Conservation (phyloP, 2,113 vertebrate species). For the Oenanthe oenanthe region DNA sequence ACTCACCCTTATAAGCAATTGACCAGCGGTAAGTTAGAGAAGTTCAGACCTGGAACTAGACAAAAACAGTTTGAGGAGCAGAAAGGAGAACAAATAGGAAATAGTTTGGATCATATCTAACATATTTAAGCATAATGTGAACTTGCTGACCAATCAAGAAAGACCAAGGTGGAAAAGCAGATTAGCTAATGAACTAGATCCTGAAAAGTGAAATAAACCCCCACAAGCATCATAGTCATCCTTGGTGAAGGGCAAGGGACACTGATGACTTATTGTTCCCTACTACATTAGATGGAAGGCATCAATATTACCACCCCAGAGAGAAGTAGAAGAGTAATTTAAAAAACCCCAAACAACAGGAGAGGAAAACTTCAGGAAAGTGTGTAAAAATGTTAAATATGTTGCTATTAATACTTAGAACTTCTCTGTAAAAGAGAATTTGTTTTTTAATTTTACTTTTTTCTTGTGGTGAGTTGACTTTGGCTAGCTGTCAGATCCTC, state of each 20-base stretch:
- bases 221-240: neutral
- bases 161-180: neutral
- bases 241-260: neutral
- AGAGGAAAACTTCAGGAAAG: neutral
- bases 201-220: neutral
- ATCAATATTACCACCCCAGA: neutral
- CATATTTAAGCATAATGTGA: neutral
- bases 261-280: neutral
- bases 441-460: neutral
- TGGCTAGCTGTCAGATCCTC: neutral
- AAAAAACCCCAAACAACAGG: accelerated
- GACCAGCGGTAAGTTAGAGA: neutral
- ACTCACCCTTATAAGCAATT: neutral
- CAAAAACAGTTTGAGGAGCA: neutral
- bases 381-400: neutral
- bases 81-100: neutral
- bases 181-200: neutral
- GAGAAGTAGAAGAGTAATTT: neutral
- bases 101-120: neutral
- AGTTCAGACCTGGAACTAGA: neutral
- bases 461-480: neutral
- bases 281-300: neutral
- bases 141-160: neutral
- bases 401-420: neutral
- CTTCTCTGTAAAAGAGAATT: neutral